phyloP scores from a whole-genome alignment of 2,888 invertebrate genomes.

The Phengaris arion region DNA sequence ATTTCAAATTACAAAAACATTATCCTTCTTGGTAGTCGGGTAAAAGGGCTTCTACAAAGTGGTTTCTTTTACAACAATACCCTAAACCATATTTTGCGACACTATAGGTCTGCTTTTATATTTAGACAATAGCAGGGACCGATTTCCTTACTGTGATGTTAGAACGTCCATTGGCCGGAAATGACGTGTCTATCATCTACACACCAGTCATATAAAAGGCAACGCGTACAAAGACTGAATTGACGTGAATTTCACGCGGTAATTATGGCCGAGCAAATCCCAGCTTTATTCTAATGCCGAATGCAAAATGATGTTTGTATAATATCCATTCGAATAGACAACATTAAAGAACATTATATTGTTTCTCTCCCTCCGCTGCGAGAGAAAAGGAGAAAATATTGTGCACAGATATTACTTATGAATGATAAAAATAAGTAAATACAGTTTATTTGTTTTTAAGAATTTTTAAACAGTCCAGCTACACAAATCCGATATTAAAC shows the following conservation, averaged over 20 bases:
- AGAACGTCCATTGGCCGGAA: constrained; percentile 52
- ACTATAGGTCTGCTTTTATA: constrained; percentile 46
- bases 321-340: neutral
- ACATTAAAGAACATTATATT: neutral
- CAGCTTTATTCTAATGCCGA: neutral
- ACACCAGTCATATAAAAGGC: constrained; percentile 40
- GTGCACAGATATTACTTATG: neutral
- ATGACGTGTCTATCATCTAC: constrained; percentile 62
- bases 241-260: constrained; percentile 30
- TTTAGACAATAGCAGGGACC: constrained; percentile 55
- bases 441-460: constrained; percentile 13
- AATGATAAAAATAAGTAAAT: neutral
- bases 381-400: constrained; percentile 6
- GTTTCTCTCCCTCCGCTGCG: neutral
- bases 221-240: constrained; percentile 34
- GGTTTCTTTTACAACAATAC: neutral
- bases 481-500: constrained; percentile 7
- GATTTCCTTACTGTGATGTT: constrained; percentile 50
- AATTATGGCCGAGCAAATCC: neutral
- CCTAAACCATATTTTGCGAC: neutral
- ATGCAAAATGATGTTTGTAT: constrained; percentile 1
- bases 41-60: neutral
- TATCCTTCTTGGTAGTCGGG: neutral
- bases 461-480: neutral
- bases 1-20: neutral